Base-by-base conservation (phyloP, 2,797 vertebrate genomes). In the Sylvia borin region DNA sequence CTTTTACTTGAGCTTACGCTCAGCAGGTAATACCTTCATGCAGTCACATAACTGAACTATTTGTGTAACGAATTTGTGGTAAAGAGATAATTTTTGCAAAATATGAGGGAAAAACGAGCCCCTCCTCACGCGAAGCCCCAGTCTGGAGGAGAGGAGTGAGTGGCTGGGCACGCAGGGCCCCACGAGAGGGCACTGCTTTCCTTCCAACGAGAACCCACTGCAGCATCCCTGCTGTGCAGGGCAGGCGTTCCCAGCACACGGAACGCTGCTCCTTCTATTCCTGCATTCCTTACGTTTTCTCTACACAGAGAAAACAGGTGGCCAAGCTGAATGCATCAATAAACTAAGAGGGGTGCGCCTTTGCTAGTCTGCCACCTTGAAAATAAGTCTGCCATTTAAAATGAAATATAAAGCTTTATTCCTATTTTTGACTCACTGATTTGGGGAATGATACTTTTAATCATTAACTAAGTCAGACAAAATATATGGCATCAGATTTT, bases 131-230 rank as follows among this genome's bases (percentile, higher is more conserved):
- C 4, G 75, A 32, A 55, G 61, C 3, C 11, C 13, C 19, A 5
- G 66, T 3, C 48, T 40, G 27, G 31, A 45, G 83, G 54, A 80
- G n/a, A 60, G 78, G 57, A 70, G 53, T 1, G 7, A 27, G 36
- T 0, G 22, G 18, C 4, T 88, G 61, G 25, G 45, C 58, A 47
- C 1, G 54, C 74, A 88, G 65, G 67, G 53, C 83, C 79, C 96
- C 98, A 97, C 97, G 81, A 98, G 98, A 97, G 97, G 98, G 97
- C 97, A 97, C 78, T 95, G 95, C 92, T 87, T 92, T 88, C 93
- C 97, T 96, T 86, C 43, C 1, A 6, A 91, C 38, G 18, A 82
- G 43, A 78, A 27, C 20, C 9, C 12, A 81, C 55, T 9, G 47
- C 70, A 25, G 26, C 78, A 83, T 86, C 10, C 42, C 64, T 9